These are phyloP conservation scores for Parascotia fuliginaria DNA, from an alignment of 2,888 invertebrate species.

Conservation along the genomic window DNA sequence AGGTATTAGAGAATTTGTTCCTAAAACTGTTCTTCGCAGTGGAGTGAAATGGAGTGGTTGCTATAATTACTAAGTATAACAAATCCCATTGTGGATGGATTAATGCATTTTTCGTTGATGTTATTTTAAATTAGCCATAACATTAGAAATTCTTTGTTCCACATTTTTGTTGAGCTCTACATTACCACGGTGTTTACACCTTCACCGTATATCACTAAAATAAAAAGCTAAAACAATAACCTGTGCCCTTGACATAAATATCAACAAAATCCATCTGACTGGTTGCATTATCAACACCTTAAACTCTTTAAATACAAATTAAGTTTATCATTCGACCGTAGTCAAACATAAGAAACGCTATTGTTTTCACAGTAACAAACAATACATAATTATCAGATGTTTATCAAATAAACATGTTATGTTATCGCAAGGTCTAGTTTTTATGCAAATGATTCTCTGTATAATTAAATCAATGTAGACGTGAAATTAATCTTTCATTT, in stretches of 20 bases:
- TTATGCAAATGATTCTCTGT: constrained; percentile 19
- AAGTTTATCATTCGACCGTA: background rate
- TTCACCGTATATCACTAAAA: too few species aligned
- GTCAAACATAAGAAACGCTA: constrained; percentile 7
- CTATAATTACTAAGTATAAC: too few species aligned
- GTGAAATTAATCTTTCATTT: too few species aligned
- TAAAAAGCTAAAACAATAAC: background rate
- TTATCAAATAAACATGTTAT: constrained; percentile 14
- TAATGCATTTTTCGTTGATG: too few species aligned
- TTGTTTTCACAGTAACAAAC: constrained; percentile 17
- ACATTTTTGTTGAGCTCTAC: too few species aligned
- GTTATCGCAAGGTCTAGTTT: constrained; percentile 11
- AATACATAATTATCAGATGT: constrained; percentile 6
- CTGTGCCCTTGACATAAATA: background rate
- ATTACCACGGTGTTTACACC: too few species aligned
- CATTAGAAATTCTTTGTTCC: too few species aligned
- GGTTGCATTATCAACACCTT: background rate
- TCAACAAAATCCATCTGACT: background rate
- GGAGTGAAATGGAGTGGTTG: too few species aligned
- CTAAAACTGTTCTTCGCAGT: too few species aligned
- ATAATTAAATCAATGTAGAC: background rate
- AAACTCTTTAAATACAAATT: background rate
- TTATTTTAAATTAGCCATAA: too few species aligned
- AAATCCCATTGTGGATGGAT: too few species aligned
- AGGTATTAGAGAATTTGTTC: too few species aligned